phyloP scores from a whole-genome alignment of 92 coral and sea anemone species.

The Isaurus tuberculatus region DNA sequence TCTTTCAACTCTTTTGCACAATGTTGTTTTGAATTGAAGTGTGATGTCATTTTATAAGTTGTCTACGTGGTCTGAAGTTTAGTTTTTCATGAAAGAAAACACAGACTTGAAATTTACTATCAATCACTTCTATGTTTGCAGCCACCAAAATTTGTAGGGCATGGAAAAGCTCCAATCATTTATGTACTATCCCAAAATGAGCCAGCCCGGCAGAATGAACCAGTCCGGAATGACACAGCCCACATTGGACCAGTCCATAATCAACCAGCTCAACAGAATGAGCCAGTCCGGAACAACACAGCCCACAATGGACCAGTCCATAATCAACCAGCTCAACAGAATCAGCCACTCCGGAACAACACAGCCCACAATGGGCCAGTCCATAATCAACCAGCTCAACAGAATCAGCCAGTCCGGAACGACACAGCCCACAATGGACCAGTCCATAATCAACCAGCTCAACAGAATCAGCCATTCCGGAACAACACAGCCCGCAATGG shows the following conservation, averaged over 20 bases:
- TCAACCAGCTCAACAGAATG: not conserved
- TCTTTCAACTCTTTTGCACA: not conserved
- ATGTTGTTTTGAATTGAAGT: not conserved
- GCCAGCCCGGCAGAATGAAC: too few species aligned
- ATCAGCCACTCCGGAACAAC: not conserved
- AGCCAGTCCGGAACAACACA: not conserved
- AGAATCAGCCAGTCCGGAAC: not conserved
- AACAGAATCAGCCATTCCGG: too few species aligned
- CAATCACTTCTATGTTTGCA: not conserved
- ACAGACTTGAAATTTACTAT: not conserved
- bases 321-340: not conserved
- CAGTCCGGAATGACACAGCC: not conserved
- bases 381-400: too few species aligned
- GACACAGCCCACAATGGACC: not conserved
- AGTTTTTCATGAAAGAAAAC: not conserved
- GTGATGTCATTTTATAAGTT: not conserved
- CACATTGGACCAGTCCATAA: not conserved
- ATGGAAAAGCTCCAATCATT: not conserved
- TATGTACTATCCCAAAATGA: not conserved
- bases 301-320: not conserved
- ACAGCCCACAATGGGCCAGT: too few species aligned
- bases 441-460: not conserved
- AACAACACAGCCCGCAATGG: too few species aligned
- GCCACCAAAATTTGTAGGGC: not conserved
- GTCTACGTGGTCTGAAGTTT: not conserved